Base-by-base conservation (phyloP, 2,888 invertebrate genomes). In the Neoscelio sp. region DNA sequence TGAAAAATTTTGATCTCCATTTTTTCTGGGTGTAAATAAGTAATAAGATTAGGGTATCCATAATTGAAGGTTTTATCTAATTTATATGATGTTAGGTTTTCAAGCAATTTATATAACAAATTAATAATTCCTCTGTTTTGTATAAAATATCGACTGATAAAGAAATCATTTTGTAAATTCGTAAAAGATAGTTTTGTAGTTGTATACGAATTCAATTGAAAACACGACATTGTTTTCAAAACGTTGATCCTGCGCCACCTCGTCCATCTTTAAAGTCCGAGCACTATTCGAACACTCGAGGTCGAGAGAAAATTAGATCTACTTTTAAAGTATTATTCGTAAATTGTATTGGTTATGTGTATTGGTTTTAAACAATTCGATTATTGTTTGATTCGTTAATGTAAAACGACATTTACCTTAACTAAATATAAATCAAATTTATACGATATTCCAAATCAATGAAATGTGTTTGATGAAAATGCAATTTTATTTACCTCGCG, bases 211-310 rank as follows among this genome's bases (percentile, higher is more conserved):
- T 42, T 23, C 23, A 23, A 6, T 23, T 4, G 23, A 23, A 6
- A 4, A 23, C 23, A 4, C 42, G 42, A 42, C 12, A 12, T 46
- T 46, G 23, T 46, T 46, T 46, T 46, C 23, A 23, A 46, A 23
- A 48, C 48, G 28, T 28, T 26, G 28, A 28, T n/a, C 15, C 13
- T 12, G 8, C 13, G 28, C 28, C 26, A 28, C 28, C 15, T 48
- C 28, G 40, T 28, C 28, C 28, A 13, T 26, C 28, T 15, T 48
- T 48, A 48, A 48, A 48, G 28, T 7, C 8, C 28, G 0, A 15
- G 28, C 17, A 50, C 28, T 5, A 50, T 5, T 15, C 30, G 17
- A 50, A 50, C 17, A n/a, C 7, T 15, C 28, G 8, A 0, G 23
- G 4, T 23, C 6, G 6, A 23, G 23, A 23, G 12, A n/a, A 30